These are phyloP conservation scores for Automeris io DNA, from an alignment of 2,888 invertebrate genomes.

Conservation along the genomic window DNA sequence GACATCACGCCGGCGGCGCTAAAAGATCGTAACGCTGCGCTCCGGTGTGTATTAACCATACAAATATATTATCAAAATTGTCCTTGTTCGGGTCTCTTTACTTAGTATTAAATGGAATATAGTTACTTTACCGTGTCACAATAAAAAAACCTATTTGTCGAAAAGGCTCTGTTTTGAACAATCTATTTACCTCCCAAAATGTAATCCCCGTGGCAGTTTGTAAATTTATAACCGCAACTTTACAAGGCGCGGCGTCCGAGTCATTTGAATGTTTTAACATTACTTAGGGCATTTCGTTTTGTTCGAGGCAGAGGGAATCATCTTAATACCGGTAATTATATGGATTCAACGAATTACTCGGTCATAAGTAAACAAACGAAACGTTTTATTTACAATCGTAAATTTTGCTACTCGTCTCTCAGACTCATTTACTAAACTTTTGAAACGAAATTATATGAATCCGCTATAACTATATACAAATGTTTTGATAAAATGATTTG, in stretches of 20 bases:
- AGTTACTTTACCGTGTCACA: no score
- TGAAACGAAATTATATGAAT: not conserved
- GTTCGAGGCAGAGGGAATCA: conserved; percentile 61
- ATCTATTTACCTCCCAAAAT: conserved; percentile 43
- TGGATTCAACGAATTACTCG: conserved; percentile 74
- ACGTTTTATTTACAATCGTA: conserved; percentile 73
- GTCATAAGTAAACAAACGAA: conserved; percentile 73
- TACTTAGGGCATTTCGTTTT: conserved; percentile 56
- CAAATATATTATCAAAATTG: no score
- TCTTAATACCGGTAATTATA: conserved; percentile 77
- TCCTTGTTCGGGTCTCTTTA: no score
- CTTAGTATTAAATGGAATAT: not conserved
- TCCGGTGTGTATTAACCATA: no score
- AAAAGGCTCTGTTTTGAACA: conserved; percentile 35
- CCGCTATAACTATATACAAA: no score
- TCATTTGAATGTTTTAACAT: conserved; percentile 74
- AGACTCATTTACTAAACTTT: conserved; percentile 1
- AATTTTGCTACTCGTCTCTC: conserved; percentile 41
- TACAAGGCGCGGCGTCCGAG: conserved; percentile 36
- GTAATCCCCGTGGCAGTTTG: conserved; percentile 41
- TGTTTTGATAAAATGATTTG: no score
- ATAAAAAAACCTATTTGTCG: no score
- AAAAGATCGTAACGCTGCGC: no score
- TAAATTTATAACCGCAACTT: conserved; percentile 66
- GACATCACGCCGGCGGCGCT: no score